Evolutionary conservation across 2,113 vertebrate species (phyloP).

Genomic region (Campylomormyrus tamandua): DNA sequence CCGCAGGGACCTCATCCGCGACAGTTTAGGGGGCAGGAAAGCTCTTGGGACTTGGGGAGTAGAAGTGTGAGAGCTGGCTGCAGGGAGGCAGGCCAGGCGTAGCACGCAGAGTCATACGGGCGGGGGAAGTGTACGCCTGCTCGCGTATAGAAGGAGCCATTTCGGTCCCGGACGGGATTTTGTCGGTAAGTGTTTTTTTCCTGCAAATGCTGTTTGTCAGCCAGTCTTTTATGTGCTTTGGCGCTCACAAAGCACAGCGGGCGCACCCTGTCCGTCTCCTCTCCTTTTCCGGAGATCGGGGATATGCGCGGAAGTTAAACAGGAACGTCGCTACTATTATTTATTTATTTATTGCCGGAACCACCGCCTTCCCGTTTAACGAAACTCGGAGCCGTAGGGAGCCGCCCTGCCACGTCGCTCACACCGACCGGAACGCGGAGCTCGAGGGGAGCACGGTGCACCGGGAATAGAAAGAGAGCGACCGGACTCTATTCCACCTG

Average conservation of each 20-base stretch:
- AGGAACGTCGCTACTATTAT: background rate
- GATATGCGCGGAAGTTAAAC: background rate
- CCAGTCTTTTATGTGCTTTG: background rate
- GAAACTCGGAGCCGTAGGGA: background rate
- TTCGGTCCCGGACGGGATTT: background rate
- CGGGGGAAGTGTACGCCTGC: background rate
- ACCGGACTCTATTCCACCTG: background rate
- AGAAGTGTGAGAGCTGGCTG: background rate
- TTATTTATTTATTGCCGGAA: background rate
- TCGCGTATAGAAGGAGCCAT: background rate
- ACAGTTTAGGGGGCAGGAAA: background rate
- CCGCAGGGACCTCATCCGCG: background rate
- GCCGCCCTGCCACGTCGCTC: background rate
- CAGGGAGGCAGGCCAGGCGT: background rate
- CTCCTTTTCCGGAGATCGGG: background rate
- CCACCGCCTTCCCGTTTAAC: background rate
- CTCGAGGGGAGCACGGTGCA: background rate
- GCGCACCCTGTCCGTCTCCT: background rate
- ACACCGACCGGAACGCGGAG: background rate
- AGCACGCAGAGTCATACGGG: background rate
- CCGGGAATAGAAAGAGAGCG: background rate
- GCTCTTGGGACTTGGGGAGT: background rate
- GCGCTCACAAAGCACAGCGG: background rate
- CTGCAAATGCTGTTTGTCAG: background rate
- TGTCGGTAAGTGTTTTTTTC: background rate